Conservation (phyloP, 2,888 invertebrate genomes). For the Glaucopsyche alexis region DNA sequence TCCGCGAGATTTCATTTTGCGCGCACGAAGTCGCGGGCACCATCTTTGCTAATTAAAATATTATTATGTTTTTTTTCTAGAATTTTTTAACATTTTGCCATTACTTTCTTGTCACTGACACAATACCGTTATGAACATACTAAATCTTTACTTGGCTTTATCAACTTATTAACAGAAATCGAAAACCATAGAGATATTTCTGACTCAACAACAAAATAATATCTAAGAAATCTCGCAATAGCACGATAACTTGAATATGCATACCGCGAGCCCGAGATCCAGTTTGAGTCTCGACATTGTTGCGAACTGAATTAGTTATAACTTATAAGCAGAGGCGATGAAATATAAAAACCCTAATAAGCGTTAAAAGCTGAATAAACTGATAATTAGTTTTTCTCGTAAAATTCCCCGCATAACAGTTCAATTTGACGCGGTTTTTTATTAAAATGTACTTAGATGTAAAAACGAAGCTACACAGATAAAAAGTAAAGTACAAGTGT, state of each 20-base stretch:
- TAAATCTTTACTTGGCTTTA: too few species aligned
- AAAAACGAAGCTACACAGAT: too few species aligned
- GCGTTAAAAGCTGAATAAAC: not conserved
- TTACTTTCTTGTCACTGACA: too few species aligned
- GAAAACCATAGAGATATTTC: not conserved
- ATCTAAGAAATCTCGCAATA: constrained; percentile 2
- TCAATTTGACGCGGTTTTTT: constrained; percentile 3
- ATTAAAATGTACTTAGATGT: not conserved
- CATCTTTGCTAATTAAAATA: too few species aligned
- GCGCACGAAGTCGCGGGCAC: too few species aligned
- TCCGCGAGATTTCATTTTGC: too few species aligned
- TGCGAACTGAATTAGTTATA: not conserved
- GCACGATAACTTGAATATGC: not conserved
- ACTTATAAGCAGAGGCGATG: not conserved
- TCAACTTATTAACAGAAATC: too few species aligned
- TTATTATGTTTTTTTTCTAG: too few species aligned
- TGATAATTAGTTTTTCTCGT: not conserved
- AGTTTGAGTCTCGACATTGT: not conserved
- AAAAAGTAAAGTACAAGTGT: too few species aligned
- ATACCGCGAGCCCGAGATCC: not conserved
- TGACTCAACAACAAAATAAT: not conserved
- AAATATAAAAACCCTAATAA: constrained; percentile 16
- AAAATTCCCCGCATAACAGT: not conserved
- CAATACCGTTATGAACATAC: too few species aligned
- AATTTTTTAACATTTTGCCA: too few species aligned